phyloP scores from a whole-genome alignment of 2,888 invertebrate genomes.

The Incurvaria masculella region DNA sequence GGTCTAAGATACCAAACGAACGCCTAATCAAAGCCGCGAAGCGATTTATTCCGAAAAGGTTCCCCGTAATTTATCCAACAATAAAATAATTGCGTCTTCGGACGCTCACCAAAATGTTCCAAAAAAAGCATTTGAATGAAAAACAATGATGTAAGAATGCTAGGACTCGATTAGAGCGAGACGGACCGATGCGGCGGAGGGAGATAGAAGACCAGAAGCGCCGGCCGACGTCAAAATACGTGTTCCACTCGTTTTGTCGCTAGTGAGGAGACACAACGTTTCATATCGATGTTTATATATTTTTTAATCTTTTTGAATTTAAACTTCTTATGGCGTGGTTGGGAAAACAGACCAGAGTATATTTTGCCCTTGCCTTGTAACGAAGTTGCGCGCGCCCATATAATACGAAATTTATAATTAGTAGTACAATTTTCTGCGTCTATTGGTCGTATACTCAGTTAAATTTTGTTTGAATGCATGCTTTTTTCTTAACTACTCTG shows the following conservation, averaged over 20 bases:
- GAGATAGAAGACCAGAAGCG: conserved; percentile 49
- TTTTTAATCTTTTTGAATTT: too few species aligned
- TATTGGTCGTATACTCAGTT: conserved; percentile 28
- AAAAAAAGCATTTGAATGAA: background rate
- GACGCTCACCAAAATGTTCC: background rate
- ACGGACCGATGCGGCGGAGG: conserved; percentile 26
- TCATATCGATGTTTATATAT: conserved; percentile 5
- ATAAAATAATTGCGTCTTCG: background rate
- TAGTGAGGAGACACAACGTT: conserved; percentile 23
- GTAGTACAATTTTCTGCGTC: conserved; percentile 14
- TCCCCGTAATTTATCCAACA: background rate
- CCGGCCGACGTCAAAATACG: conserved; percentile 58
- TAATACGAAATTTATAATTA: background rate
- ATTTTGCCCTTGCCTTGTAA: background rate
- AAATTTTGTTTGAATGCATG: too few species aligned
- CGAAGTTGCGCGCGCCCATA: background rate
- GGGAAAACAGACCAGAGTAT: background rate
- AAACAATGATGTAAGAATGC: background rate
- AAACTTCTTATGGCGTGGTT: background rate
- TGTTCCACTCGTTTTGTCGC: conserved; percentile 57
- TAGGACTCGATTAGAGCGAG: conserved; percentile 20
- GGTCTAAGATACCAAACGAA: too few species aligned
- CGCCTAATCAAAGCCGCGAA: too few species aligned
- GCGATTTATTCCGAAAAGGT: too few species aligned
- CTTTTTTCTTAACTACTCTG: too few species aligned